These are phyloP conservation scores for Stenopsyche tienmushanensis DNA, from an alignment of 1,140 invertebrate species.

Conservation along the genomic window DNA sequence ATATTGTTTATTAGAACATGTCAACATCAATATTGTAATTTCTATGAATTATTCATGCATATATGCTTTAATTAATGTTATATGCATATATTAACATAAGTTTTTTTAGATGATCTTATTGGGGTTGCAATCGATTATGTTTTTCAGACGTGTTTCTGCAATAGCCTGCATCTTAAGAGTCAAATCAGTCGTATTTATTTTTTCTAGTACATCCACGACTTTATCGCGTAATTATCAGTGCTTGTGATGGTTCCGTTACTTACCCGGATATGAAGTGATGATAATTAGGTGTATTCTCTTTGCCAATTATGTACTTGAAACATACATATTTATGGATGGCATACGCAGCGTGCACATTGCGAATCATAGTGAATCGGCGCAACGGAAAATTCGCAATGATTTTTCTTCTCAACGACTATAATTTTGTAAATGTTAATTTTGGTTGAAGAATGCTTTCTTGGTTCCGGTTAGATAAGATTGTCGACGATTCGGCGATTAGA, in stretches of 20 bases:
- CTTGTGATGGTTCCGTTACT: constrained; percentile 4
- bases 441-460: neutral
- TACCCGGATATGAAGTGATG: constrained; percentile 12
- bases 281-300: constrained; percentile 11
- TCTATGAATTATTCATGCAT: no score
- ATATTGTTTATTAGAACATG: no score
- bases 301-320: constrained; percentile 3
- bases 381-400: no score
- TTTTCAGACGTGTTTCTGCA: no score
- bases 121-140: no score
- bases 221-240: constrained; percentile 1
- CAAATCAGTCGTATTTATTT: no score
- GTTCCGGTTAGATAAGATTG: neutral
- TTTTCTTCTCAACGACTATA: no score
- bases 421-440: neutral
- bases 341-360: neutral
- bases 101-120: neutral
- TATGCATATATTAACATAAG: neutral
- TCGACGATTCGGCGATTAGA: neutral
- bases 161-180: no score
- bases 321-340: neutral
- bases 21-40: no score
- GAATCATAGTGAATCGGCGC: no score
- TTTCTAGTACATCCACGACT: no score
- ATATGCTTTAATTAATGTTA: neutral